These are phyloP conservation scores for Calonectris borealis DNA, from an alignment of 2,113 vertebrate genomes.

Conservation along the genomic window DNA sequence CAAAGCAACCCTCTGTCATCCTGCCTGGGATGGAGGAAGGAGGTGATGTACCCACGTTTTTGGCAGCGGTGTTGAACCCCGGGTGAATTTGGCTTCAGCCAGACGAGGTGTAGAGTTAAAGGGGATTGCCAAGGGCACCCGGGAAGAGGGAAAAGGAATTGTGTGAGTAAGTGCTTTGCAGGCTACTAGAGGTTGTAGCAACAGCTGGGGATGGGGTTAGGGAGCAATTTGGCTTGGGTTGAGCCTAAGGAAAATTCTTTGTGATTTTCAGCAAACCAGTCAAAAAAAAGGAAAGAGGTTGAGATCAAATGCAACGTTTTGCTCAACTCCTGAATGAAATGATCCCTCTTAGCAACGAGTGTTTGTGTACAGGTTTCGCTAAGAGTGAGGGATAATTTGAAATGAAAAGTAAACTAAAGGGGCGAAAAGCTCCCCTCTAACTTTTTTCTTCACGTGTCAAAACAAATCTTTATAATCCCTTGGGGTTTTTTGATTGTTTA, in stretches of 20 bases:
- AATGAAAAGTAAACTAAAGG: constrained; percentile 44
- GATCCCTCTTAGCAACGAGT: constrained; percentile 19
- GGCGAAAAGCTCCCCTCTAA: neutral
- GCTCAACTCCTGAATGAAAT: neutral
- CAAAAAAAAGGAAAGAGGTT: neutral
- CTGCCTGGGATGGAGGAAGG: neutral
- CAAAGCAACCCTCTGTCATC: neutral
- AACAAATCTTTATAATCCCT: constrained; percentile 1
- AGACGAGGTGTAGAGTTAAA: neutral
- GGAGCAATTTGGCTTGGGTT: neutral
- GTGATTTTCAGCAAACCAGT: neutral
- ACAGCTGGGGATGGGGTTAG: neutral
- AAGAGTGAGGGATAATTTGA: constrained; percentile 20
- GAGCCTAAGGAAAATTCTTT: neutral
- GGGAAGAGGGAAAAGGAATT: neutral
- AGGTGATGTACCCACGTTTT: rapidly evolving
- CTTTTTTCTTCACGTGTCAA: neutral
- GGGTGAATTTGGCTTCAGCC: neutral
- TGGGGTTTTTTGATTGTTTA: neutral
- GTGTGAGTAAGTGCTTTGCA: neutral
- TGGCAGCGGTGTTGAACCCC: rapidly evolving
- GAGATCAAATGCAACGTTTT: constrained; percentile 18
- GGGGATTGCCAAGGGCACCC: neutral
- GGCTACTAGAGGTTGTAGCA: neutral
- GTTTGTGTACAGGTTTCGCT: neutral